Evolutionary conservation across 1,140 invertebrate genomes (phyloP).

Genomic region (Panagrolaimus sp.): DNA sequence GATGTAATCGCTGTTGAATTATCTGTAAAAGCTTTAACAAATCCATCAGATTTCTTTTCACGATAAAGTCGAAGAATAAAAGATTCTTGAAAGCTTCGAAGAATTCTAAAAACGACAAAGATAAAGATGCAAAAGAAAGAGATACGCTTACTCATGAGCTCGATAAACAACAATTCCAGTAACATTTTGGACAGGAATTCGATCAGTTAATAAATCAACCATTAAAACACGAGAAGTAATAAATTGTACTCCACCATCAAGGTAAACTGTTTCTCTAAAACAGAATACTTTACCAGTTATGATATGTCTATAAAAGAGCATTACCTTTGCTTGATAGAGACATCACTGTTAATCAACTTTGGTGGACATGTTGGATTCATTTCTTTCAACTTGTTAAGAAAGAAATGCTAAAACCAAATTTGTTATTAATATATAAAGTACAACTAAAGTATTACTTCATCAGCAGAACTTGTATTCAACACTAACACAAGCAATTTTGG

Average conservation of each 20-base stretch:
- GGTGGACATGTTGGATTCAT: slow-evolving; percentile 42
- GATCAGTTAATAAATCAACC: slow-evolving; percentile 85
- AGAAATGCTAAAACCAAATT: slow-evolving; percentile 42
- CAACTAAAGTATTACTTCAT: slow-evolving; percentile 36
- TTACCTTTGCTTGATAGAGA: slow-evolving; percentile 45
- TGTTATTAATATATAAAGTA: neutral
- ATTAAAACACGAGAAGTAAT: slow-evolving; percentile 82
- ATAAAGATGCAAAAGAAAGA: too few relatives aligned
- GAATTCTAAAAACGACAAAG: too few relatives aligned
- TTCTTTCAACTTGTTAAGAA: slow-evolving; percentile 39
- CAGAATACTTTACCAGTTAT: neutral
- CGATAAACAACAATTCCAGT: slow-evolving; percentile 80
- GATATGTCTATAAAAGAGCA: slow-evolving; percentile 11
- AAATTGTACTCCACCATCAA: slow-evolving; percentile 87
- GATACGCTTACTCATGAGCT: too few relatives aligned
- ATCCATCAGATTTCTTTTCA: slow-evolving; percentile 53
- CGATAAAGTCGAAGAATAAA: slow-evolving; percentile 57
- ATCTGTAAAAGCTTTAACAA: slow-evolving; percentile 57
- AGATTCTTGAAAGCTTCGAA: slow-evolving; percentile 50
- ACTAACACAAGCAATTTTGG: slow-evolving; percentile 44
- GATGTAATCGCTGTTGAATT: slow-evolving; percentile 34
- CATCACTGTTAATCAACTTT: slow-evolving; percentile 44
- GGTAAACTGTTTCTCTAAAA: slow-evolving; percentile 67
- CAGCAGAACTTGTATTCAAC: slow-evolving; percentile 49
- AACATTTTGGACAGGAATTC: slow-evolving; percentile 79